phyloP scores from a whole-genome alignment of 2,888 invertebrate species.

The Syrista parreyssii region DNA sequence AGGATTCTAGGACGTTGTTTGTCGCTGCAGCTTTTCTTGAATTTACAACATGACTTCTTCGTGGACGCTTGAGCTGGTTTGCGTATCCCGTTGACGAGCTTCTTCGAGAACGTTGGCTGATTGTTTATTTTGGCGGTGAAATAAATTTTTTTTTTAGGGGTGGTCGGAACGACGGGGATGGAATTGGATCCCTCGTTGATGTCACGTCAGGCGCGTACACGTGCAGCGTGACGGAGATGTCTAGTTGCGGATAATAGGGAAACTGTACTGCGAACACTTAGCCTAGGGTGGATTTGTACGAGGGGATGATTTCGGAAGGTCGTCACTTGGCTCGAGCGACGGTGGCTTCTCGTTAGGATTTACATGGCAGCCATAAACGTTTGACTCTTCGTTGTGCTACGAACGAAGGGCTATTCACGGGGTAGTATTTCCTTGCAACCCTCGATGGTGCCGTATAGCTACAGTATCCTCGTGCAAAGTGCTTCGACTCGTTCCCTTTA shows the following conservation, averaged over 20 bases:
- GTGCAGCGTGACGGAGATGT: neutral
- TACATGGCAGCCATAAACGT: slow-evolving; percentile 48
- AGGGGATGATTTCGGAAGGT: slow-evolving; percentile 22
- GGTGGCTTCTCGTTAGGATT: slow-evolving; percentile 38
- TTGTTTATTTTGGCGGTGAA: too few species aligned
- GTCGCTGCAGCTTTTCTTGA: neutral
- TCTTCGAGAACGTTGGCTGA: too few species aligned
- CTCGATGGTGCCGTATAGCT: neutral
- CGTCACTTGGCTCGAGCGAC: slow-evolving; percentile 34
- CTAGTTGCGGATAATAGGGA: neutral
- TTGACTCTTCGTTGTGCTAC: slow-evolving; percentile 39
- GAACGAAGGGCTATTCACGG: neutral
- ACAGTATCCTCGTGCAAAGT: neutral
- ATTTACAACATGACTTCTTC: neutral
- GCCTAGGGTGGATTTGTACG: neutral
- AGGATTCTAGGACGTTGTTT: neutral
- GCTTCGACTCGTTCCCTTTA: neutral
- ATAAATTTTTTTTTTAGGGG: too few species aligned
- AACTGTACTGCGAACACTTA: neutral
- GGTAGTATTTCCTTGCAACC: neutral
- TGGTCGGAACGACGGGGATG: too few species aligned
- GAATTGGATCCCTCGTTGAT: too few species aligned
- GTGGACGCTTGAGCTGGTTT: neutral
- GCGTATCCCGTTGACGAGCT: too few species aligned
- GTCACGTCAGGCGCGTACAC: too few species aligned